Percentiles rank a stretch among this genome's conserved stretches.
Conservation (phyloP, 1,140 invertebrate genomes). For the Eubasilissa regina region DNA sequence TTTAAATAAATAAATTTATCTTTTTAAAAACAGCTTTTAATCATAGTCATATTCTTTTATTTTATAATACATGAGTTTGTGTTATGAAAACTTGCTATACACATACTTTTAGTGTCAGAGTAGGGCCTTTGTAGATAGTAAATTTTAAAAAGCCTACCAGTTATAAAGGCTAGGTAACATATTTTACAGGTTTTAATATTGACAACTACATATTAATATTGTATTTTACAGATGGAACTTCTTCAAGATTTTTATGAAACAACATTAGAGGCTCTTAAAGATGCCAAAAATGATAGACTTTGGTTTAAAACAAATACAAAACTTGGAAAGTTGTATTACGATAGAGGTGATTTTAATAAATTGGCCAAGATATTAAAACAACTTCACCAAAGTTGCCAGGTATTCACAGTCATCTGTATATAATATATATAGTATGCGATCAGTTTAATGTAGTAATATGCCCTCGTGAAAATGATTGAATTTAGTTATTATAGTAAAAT, state of each 20-base stretch:
- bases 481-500: no score
- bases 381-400: constrained; percentile 96
- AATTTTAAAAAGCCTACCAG: background rate
- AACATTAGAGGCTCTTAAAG: constrained; percentile 96
- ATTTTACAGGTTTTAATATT: background rate
- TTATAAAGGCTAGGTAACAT: background rate
- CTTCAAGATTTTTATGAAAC: constrained; percentile 99
- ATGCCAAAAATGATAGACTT: constrained; percentile 98
- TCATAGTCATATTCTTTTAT: no score
- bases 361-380: constrained; percentile 98
- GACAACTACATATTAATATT: background rate
- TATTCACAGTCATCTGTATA: constrained; percentile 62
- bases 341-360: constrained; percentile 95
- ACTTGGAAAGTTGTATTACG: constrained; percentile 98
- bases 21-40: no score
- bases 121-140: no score
- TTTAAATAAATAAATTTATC: no score
- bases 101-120: no score
- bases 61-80: no score
- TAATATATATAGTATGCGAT: background rate
- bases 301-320: constrained; percentile 99
- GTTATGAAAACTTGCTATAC: no score
- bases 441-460: background rate
- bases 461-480: background rate
- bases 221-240: constrained; percentile 90